Base-by-base conservation (phyloP, 2,888 invertebrate genomes). In the Epsilonema sp. region DNA sequence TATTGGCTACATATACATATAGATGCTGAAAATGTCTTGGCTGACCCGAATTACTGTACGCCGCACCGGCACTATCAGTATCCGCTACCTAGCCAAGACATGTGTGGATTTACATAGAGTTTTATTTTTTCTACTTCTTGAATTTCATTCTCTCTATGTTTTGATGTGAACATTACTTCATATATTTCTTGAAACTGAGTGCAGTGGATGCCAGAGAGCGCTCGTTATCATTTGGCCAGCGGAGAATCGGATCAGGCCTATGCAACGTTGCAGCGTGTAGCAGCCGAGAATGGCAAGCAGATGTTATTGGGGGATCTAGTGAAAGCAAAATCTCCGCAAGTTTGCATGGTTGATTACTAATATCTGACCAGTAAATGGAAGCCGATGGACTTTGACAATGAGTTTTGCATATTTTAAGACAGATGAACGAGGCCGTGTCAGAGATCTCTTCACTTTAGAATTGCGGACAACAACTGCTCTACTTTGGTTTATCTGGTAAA, bases 121-220 rank as follows among this genome's bases (percentile, higher is more conserved):
- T n/a, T n/a, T n/a, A n/a, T n/a, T n/a, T n/a, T n/a, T n/a, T n/a
- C n/a, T n/a, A n/a, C n/a, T n/a, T n/a, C n/a, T n/a, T n/a, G n/a
- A n/a, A n/a, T n/a, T n/a, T n/a, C n/a, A n/a, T n/a, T n/a, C n/a
- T n/a, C n/a, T n/a, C n/a, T n/a, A n/a, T n/a, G n/a, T n/a, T n/a
- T n/a, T n/a, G n/a, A n/a, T n/a, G n/a, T n/a, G n/a, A n/a, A n/a
- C n/a, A n/a, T n/a, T n/a, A n/a, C n/a, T n/a, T n/a, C n/a, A n/a
- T n/a, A n/a, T n/a, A n/a, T n/a, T n/a, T n/a, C n/a, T n/a, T n/a
- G n/a, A n/a, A n/a, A n/a, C n/a, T n/a, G n/a, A n/a, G n/a, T n/a
- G n/a, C n/a, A 85, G 85, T 90, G 87, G 86, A 68, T 90, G 47
- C 89, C 90, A 23, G 89, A 90, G 67, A 87, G 87, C 51, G 85